Evolutionary conservation across 2,888 invertebrate genomes (phyloP), one percentile per base, ranked within the genome.

Genomic region (Erynnis tages): DNA sequence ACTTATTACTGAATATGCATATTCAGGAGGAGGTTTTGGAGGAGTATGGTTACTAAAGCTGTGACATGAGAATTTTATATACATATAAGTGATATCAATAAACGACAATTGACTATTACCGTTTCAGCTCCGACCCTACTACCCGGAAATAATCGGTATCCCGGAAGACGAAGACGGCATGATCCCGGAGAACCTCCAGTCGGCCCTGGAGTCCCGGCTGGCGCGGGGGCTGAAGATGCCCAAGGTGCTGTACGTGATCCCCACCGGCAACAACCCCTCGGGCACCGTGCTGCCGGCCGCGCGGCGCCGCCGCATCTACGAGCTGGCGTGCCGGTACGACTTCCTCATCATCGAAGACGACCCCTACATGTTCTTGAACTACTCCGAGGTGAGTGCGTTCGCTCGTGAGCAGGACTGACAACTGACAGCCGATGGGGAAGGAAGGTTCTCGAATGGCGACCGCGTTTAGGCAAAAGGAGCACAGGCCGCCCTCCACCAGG

Each of bases 291-390:
- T 95, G 48, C 88, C 94, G 0, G 81, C 91, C 35, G 91, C 92
- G 10, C 89, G 95, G 57, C 91, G 93, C 54, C 86, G 91, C 56
- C 91, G 92, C 76, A 93, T 96, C 34, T 96, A 96, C 69, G 87
- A 91, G 60, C 86, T 96, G 56, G 94, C 95, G 37, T 94, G 94
- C 76, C 90, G 92, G 71, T 95, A 94, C 73, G 93, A 96, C 78
- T 91, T 96, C 25, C 67, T 96, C 5, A 95, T 96, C 46, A 66
- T 96, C 4, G 96, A 96, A 71, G 96, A 96, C 66, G 96, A 96
- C 76, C 94, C 96, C 0, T 96, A 96, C 67, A 94, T 93, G 79
- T 95, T 94, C 70, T 81, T 96, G 67, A 93, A 94, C 72, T 96
- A 94, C 74, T 81, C 91, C 59, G 90, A 92, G 54, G 93, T 92